Evolutionary conservation across 2,888 invertebrate species (phyloP), one percentile per base, ranked within the genome.

Genomic region (Listrodromus nycthemerus): DNA sequence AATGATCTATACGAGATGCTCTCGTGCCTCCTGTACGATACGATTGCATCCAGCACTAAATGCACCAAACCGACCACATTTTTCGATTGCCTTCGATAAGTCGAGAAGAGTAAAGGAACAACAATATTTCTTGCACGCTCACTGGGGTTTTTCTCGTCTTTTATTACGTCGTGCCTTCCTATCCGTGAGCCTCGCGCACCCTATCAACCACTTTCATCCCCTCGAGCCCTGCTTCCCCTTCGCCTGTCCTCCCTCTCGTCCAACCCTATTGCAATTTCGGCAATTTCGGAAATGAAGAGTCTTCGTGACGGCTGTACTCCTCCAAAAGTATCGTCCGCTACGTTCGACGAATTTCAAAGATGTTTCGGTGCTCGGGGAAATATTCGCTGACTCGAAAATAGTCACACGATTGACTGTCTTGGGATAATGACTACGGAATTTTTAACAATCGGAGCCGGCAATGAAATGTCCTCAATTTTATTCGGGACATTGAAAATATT

Each of bases 301-400:
- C 58, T n/a, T 76, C 45, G 52, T 37, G 61, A 73, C 67, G 71
- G 69, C 76, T 80, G 73, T 67, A 73, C 76, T 83, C 70, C 83
- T 80, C 80, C 45, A 83, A 83, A 83, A 83, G 83, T 80, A 83
- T 83, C 80, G 83, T 83, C 83, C 80, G 80, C 83, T 73, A 33
- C 10, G 33, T 71, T 55, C 76, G 71, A 80, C 70, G 66, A 79
- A 70, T 83, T 58, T 69, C 37, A 30, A 45, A 76, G 66, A 50
- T 52, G 69, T 45, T 16, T 30, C 74, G 66, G 50, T 45, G 67
- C 55, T 76, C 61, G 71, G 27, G 67, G 80, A 80, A 67, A 83
- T 7, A 63, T 80, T 83, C 76, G 76, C 80, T 77, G 61, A 21
- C 19, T 66, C 30, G 10, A n/a, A 76, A 13, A 24, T 21, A 24